Evolutionary conservation across 2,888 invertebrate genomes (phyloP).

Genomic region (Piscicola geometra): DNA sequence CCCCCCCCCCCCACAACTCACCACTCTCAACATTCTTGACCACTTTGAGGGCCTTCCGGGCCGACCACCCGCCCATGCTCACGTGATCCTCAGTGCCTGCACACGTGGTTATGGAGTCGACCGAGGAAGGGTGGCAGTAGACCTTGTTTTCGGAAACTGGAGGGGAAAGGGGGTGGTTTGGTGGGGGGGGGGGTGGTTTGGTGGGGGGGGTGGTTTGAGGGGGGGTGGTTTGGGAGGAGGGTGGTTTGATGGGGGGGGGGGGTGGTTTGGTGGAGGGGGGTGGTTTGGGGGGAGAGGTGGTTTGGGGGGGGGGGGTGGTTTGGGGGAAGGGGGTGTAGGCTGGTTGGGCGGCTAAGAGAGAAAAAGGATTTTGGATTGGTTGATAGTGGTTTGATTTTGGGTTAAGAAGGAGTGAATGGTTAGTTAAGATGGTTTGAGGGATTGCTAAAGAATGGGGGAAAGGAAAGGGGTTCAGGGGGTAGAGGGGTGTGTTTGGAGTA

Average conservation of each 20-base stretch:
- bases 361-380: too few relatives aligned
- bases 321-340: not conserved
- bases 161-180: not conserved
- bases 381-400: too few relatives aligned
- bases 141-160: constrained; percentile 67
- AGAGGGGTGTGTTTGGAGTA: too few relatives aligned
- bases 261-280: too few relatives aligned
- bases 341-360: too few relatives aligned
- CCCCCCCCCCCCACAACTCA: constrained; percentile 40
- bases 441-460: too few relatives aligned
- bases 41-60: constrained; percentile 63
- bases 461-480: too few relatives aligned
- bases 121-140: constrained; percentile 66
- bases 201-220: not conserved
- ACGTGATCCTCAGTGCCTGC: constrained; percentile 69
- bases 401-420: too few relatives aligned
- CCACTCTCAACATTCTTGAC: constrained; percentile 59
- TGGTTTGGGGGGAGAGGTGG: too few relatives aligned
- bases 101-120: constrained; percentile 65
- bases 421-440: too few relatives aligned
- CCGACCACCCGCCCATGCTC: constrained; percentile 67
- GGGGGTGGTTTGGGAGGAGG: not conserved
- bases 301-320: not conserved
- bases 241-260: constrained; percentile 24
- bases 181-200: too few relatives aligned